Conservation (phyloP, 2,888 invertebrate genomes). For the Trissolcus japonicus region DNA sequence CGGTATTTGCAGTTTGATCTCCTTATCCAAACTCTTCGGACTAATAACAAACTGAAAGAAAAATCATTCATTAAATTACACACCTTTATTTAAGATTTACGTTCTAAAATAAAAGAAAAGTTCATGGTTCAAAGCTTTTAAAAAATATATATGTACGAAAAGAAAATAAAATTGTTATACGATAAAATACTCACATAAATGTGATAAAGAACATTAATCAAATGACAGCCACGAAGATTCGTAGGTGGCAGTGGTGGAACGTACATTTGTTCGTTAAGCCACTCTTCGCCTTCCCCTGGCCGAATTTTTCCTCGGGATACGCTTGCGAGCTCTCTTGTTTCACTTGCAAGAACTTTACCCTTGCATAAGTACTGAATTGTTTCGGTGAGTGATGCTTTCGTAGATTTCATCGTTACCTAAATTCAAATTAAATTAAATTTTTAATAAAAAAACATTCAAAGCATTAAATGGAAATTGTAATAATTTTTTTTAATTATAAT, state of each 20-base stretch:
- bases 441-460: not conserved
- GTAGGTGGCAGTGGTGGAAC: conserved; percentile 96
- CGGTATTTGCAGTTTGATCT: conserved; percentile 93
- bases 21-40: conserved; percentile 93
- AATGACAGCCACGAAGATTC: conserved; percentile 93
- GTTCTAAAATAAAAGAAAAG: not conserved
- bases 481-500: too few relatives aligned
- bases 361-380: conserved; percentile 93
- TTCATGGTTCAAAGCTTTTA: not conserved
- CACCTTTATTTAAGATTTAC: not conserved
- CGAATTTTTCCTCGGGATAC: conserved; percentile 88
- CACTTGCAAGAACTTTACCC: conserved; percentile 90
- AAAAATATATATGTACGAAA: not conserved
- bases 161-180: not conserved
- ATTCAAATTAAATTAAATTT: not conserved
- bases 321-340: conserved; percentile 89
- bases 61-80: not conserved
- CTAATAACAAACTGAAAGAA: conserved; percentile 87
- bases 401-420: conserved; percentile 84
- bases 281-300: conserved; percentile 88
- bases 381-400: conserved; percentile 91
- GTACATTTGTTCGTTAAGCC: conserved; percentile 92
- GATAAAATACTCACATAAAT: conserved; percentile 85
- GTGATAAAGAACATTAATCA: conserved; percentile 95
- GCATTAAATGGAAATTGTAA: too few relatives aligned